Conservation (phyloP, 2,113 vertebrate genomes). For the Danionella cerebrum region DNA sequence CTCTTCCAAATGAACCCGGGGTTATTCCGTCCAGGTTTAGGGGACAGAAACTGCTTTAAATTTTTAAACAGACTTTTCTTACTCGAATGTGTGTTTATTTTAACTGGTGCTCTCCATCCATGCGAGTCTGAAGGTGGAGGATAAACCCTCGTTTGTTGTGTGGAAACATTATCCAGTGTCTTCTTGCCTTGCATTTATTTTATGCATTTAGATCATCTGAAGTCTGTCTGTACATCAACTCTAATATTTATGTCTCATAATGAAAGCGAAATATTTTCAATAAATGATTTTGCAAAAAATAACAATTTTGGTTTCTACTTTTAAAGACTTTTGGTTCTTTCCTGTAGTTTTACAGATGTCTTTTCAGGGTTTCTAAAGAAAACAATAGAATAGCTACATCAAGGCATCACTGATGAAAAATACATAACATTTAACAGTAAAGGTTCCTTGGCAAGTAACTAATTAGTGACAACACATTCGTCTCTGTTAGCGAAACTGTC, state of each 20-base stretch:
- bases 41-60: background rate
- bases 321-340: background rate
- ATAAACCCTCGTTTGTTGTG: background rate
- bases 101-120: background rate
- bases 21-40: too few relatives aligned
- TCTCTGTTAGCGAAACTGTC: too few relatives aligned
- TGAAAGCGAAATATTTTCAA: conserved; percentile 10
- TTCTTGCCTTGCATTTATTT: conserved; percentile 15
- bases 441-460: too few relatives aligned
- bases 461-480: too few relatives aligned
- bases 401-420: too few relatives aligned
- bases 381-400: too few relatives aligned
- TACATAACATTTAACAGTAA: too few relatives aligned
- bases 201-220: background rate
- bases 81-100: background rate
- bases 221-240: background rate
- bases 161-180: background rate
- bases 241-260: conserved; percentile 9
- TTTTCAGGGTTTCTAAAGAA: too few relatives aligned
- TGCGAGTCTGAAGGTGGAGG: background rate
- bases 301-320: background rate
- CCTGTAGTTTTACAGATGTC: too few relatives aligned
- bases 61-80: background rate
- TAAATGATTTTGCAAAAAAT: conserved; percentile 14
- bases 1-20: conserved; percentile 8